Percentiles rank a stretch among this genome's conserved stretches.
These are phyloP conservation scores for Trogon surrucura DNA, from an alignment of 2,113 vertebrate species.

Conservation along the genomic window DNA sequence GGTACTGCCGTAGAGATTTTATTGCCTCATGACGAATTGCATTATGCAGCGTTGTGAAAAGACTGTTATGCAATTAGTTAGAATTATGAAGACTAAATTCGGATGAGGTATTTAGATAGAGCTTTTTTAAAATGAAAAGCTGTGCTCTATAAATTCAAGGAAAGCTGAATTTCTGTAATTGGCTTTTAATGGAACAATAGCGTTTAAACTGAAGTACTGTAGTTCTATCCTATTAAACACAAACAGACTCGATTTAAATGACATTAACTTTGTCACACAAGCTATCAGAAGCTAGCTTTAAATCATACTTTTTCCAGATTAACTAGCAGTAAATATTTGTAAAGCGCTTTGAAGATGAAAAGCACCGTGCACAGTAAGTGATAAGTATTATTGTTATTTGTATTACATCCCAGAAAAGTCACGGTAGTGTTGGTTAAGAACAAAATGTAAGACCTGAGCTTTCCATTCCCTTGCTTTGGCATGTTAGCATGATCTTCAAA, in stretches of 20 bases:
- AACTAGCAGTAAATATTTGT: conserved; percentile 19
- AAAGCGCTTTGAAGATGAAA: conserved; percentile 22
- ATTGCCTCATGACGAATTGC: neutral
- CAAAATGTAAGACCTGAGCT: neutral
- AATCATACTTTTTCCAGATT: conserved; percentile 45
- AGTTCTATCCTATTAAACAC: conserved; percentile 49
- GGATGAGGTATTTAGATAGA: neutral
- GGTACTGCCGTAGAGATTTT: neutral
- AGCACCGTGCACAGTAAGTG: neutral
- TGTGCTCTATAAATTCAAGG: neutral
- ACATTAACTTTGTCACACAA: conserved; percentile 40
- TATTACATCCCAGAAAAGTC: neutral
- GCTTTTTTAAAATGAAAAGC: neutral
- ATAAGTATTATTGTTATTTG: conserved; percentile 12
- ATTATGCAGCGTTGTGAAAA: neutral
- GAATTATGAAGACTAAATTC: neutral
- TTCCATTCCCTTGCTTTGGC: neutral
- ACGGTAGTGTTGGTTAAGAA: neutral
- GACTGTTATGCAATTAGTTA: neutral
- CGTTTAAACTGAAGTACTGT: neutral
- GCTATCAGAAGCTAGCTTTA: conserved; percentile 12
- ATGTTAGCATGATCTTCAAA: neutral
- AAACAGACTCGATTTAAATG: conserved; percentile 24
- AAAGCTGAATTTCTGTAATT: conserved; percentile 45
- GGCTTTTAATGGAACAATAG: conserved; percentile 43